Conservation (phyloP, 2,797 vertebrate species). For the Amblyraja radiata region DNA sequence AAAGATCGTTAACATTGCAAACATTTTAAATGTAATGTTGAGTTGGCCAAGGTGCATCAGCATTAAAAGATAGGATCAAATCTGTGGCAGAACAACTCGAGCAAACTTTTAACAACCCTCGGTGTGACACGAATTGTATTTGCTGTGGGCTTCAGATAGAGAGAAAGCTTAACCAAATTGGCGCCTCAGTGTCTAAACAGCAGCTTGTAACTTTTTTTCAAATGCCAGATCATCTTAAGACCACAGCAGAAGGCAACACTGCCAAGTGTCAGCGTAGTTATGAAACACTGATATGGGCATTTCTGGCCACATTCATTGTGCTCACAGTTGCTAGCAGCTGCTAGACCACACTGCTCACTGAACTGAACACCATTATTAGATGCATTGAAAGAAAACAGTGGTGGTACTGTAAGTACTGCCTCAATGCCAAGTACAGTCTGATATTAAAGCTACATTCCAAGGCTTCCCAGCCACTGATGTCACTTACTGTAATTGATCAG, state of each 20-base stretch:
- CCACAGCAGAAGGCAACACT: background rate
- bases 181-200: conserved; percentile 38
- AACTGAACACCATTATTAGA: background rate
- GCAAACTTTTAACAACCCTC: background rate
- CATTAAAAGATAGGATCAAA: background rate
- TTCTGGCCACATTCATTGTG: conserved; percentile 9
- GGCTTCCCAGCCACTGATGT: conserved; percentile 11
- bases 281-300: background rate
- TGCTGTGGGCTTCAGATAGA: background rate
- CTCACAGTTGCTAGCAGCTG: conserved; percentile 13
- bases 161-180: conserved; percentile 43
- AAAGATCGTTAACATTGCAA: background rate
- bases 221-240: background rate
- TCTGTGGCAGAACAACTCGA: no score
- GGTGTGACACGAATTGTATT: background rate
- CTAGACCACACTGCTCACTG: conserved; percentile 8
- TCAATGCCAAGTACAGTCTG: background rate
- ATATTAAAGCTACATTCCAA: background rate
- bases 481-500: background rate
- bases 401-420: background rate
- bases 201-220: conserved; percentile 39
- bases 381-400: background rate
- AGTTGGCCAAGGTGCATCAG: background rate
- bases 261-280: background rate
- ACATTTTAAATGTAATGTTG: background rate